phyloP scores from a whole-genome alignment of 1,140 invertebrate genomes.

The Drosophila tristis region DNA sequence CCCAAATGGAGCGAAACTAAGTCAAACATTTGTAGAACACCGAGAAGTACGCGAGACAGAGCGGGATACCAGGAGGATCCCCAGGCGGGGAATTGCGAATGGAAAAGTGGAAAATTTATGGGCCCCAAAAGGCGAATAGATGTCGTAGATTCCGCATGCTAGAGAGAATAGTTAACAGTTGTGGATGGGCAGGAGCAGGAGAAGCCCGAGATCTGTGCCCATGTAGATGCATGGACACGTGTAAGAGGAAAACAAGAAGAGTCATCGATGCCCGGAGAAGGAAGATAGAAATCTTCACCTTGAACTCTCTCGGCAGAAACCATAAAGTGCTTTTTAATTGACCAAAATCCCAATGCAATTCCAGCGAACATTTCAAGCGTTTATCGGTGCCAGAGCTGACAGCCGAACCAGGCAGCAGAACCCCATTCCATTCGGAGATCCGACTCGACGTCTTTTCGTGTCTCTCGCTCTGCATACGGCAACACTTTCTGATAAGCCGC shows the following conservation, averaged over 20 bases:
- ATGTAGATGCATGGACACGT: conserved; percentile 8
- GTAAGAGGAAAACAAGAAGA: conserved; percentile 25
- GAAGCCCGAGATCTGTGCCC: neutral
- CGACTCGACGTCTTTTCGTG: conserved; percentile 45
- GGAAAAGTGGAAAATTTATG: conserved; percentile 74
- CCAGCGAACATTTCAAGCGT: conserved; percentile 14
- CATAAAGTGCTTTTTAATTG: conserved; percentile 76
- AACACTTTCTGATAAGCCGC: conserved; percentile 62
- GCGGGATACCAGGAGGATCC: conserved; percentile 14
- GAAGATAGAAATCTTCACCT: conserved; percentile 31
- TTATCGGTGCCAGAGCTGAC: conserved; percentile 49
- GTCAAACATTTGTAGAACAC: conserved; percentile 79
- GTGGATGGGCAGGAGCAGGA: neutral
- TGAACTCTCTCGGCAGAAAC: conserved; percentile 38
- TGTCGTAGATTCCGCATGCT: conserved; percentile 59
- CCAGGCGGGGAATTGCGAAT: conserved; percentile 57
- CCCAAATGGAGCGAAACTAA: conserved; percentile 67
- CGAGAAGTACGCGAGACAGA: conserved; percentile 1
- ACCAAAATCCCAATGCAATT: conserved; percentile 12
- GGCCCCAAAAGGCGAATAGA: conserved; percentile 68
- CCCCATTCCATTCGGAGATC: conserved; percentile 39
- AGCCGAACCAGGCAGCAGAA: conserved; percentile 41
- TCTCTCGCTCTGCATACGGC: conserved; percentile 37
- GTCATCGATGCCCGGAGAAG: conserved; percentile 21
- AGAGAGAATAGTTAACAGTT: conserved; percentile 39